Percentiles rank a stretch among this genome's conserved stretches.
phyloP scores from a whole-genome alignment of 2,113 vertebrate species.

The Pluvianellus socialis region DNA sequence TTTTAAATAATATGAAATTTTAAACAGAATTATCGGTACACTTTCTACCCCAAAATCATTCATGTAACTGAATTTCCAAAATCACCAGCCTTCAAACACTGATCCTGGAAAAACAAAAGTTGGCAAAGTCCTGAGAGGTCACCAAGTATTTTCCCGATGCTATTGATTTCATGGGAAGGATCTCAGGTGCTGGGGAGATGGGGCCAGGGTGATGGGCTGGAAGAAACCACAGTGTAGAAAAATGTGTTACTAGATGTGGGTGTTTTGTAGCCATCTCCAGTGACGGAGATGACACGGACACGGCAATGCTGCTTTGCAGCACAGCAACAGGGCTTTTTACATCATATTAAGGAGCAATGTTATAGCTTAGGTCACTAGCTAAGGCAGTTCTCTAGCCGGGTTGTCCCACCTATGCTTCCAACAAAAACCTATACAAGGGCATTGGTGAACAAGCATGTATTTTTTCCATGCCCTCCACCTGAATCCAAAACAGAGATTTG shows the following conservation, averaged over 20 bases:
- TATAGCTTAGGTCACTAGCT: background rate
- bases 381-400: background rate
- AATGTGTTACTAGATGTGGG: background rate
- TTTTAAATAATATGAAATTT: background rate
- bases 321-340: background rate
- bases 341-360: fast-evolving
- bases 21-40: background rate
- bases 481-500: background rate
- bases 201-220: background rate
- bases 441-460: background rate
- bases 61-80: background rate
- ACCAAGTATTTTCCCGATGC: background rate
- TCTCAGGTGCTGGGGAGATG: background rate
- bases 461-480: background rate
- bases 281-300: background rate
- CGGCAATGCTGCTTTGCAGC: background rate
- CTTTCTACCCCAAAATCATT: background rate
- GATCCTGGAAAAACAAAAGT: background rate
- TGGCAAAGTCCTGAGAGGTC: background rate
- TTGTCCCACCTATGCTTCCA: background rate
- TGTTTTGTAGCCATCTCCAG: background rate
- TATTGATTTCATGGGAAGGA: background rate
- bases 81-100: background rate
- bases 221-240: background rate
- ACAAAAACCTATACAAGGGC: background rate